Conservation (phyloP, 2,113 vertebrate genomes). For the Promerops cafer region DNA sequence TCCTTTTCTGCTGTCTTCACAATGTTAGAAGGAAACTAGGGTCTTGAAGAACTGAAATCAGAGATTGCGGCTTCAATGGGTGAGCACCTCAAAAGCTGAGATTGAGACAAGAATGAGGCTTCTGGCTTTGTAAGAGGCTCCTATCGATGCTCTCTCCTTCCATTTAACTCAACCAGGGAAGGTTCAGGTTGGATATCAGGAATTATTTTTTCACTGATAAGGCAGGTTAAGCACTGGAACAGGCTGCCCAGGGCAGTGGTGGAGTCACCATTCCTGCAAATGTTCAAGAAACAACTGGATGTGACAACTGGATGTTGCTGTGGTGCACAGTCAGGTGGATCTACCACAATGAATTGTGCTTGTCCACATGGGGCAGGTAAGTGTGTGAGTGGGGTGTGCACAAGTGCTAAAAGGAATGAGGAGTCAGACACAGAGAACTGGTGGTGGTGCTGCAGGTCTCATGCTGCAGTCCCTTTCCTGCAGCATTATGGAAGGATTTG, state of each 20-base stretch:
- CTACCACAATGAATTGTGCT: accelerated
- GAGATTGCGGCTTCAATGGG: not conserved
- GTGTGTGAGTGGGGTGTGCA: not conserved
- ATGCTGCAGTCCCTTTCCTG: slow-evolving; percentile 32
- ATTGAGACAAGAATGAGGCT: not conserved
- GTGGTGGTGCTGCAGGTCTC: not conserved
- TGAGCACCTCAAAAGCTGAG: not conserved
- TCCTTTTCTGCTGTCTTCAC: not conserved
- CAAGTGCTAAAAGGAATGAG: not conserved
- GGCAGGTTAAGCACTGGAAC: not conserved
- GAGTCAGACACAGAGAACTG: not conserved
- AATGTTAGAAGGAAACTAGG: not conserved
- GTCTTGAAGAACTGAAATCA: not conserved
- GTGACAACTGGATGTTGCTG: not conserved
- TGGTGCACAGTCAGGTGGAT: not conserved
- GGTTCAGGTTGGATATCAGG: not conserved
- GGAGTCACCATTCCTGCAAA: not conserved
- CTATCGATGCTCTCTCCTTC: accelerated
- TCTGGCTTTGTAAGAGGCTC: not conserved
- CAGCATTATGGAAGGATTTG: slow-evolving; percentile 55
- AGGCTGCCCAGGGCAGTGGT: not conserved
- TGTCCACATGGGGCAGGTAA: not conserved
- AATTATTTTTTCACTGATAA: not conserved
- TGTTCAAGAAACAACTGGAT: not conserved
- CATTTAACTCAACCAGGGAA: not conserved